These are phyloP conservation scores for Phenganax marumi DNA, from an alignment of 92 coral and sea anemone genomes.

Conservation along the genomic window DNA sequence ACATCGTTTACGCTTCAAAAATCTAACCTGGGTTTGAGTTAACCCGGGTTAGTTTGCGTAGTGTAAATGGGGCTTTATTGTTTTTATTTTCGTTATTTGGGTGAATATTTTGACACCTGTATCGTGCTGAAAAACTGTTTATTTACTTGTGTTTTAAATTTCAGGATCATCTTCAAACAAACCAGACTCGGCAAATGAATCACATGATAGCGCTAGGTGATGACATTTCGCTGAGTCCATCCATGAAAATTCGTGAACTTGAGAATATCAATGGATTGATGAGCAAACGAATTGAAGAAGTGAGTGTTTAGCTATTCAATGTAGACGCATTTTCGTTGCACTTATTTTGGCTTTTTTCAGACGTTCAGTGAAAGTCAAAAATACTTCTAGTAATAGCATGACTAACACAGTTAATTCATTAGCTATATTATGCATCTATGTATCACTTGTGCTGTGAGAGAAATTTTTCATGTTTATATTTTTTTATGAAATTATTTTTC, in stretches of 20 bases:
- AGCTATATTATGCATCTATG: background rate
- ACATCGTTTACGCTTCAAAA: too few relatives aligned
- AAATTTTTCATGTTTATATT: background rate
- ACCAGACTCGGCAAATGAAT: background rate
- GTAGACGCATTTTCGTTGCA: background rate
- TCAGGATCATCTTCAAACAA: background rate
- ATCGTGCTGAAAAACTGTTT: too few relatives aligned
- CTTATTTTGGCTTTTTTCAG: background rate
- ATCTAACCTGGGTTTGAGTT: too few relatives aligned
- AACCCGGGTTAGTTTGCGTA: too few relatives aligned
- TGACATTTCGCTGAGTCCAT: background rate
- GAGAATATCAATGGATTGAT: background rate
- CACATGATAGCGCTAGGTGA: background rate
- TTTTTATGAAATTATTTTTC: background rate
- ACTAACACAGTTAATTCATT: too few relatives aligned
- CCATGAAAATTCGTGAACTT: background rate
- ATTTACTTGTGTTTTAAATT: background rate
- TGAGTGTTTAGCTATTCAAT: background rate
- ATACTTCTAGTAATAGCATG: too few relatives aligned
- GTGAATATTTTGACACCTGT: too few relatives aligned
- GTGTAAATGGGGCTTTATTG: background rate
- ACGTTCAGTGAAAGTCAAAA: too few relatives aligned
- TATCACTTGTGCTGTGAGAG: background rate
- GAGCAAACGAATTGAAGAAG: slow-evolving; percentile 25
- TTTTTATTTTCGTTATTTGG: too few relatives aligned